Evolutionary conservation across 2,888 invertebrate genomes (phyloP).

Genomic region (Helicoverpa assulta): DNA sequence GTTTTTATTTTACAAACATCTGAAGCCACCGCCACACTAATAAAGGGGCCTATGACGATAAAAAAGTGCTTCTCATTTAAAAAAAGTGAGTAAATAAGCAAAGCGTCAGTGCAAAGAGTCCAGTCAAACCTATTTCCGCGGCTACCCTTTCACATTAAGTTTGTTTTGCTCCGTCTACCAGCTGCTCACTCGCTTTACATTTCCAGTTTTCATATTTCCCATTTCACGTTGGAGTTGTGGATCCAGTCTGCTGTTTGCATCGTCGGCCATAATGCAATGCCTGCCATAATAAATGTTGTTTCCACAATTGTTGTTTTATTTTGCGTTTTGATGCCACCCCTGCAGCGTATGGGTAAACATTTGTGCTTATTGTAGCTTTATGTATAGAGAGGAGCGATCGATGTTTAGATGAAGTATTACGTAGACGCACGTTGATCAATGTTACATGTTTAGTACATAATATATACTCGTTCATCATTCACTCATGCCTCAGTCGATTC

Average conservation of each 20-base stretch:
- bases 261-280: slow-evolving; percentile 74
- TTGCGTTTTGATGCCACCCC: slow-evolving; percentile 75
- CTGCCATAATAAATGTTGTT: slow-evolving; percentile 85
- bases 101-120: slow-evolving; percentile 69
- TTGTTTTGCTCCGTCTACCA: slow-evolving; percentile 75
- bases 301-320: slow-evolving; percentile 86
- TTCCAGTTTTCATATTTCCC: slow-evolving; percentile 76
- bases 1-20: slow-evolving; percentile 11
- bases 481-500: slow-evolving; percentile 46
- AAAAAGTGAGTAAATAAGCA: slow-evolving; percentile 70
- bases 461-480: slow-evolving; percentile 47
- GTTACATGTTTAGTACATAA: slow-evolving; percentile 37
- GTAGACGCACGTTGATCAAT: slow-evolving; percentile 59
- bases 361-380: slow-evolving; percentile 68
- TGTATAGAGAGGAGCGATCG: slow-evolving; percentile 57
- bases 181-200: slow-evolving; percentile 77
- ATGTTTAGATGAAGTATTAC: slow-evolving; percentile 64
- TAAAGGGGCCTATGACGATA: slow-evolving; percentile 45
- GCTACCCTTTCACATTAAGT: slow-evolving; percentile 71
- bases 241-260: slow-evolving; percentile 72
- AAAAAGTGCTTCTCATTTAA: slow-evolving; percentile 54
- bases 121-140: slow-evolving; percentile 73
- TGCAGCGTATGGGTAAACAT: slow-evolving; percentile 52
- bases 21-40: slow-evolving; percentile 20
- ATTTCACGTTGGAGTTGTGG: slow-evolving; percentile 68